These are phyloP conservation scores for Promerops cafer DNA, from an alignment of 2,113 vertebrate species.

Conservation along the genomic window DNA sequence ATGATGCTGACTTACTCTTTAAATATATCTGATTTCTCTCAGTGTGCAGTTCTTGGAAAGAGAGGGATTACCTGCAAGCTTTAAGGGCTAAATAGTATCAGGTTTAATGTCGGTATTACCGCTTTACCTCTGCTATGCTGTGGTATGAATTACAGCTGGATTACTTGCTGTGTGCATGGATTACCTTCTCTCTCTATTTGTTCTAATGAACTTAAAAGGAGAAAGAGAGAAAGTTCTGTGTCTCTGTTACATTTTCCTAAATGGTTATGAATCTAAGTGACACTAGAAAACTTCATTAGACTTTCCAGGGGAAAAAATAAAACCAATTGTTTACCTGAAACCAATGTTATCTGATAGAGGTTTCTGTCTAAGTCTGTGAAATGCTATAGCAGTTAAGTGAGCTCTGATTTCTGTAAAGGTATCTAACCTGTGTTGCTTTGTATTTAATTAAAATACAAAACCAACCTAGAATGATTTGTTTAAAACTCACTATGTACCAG, in stretches of 20 bases:
- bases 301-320: background rate
- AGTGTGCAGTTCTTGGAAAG: background rate
- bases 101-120: background rate
- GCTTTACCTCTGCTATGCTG: background rate
- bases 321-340: background rate
- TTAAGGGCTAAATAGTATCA: background rate
- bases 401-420: background rate
- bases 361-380: background rate
- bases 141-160: slow-evolving; percentile 2
- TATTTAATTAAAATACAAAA: slow-evolving; percentile 3
- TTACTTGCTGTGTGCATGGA: background rate
- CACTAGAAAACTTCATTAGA: background rate
- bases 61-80: background rate
- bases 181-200: background rate
- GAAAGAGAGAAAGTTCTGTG: background rate
- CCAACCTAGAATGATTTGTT: background rate
- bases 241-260: background rate
- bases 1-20: background rate
- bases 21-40: background rate
- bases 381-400: background rate
- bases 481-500: background rate
- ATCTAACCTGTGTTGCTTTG: background rate
- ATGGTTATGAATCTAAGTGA: background rate
- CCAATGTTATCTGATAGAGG: background rate
- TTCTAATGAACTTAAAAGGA: background rate